Base-by-base conservation (phyloP, 2,888 invertebrate species). In the Strigamia crassipes region DNA sequence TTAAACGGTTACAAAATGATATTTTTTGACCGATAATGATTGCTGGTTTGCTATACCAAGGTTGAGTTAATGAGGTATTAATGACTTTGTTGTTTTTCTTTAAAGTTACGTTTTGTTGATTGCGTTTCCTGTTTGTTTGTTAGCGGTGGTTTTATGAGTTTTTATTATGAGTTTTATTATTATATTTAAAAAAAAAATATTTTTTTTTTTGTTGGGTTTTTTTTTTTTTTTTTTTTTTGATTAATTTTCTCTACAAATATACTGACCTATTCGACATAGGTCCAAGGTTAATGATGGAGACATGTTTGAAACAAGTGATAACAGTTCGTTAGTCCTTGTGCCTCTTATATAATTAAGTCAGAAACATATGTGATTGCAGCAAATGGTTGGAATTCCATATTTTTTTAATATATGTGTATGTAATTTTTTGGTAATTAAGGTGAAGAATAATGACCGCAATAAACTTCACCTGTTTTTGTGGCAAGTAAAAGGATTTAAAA, bases 291-390 rank as follows among this genome's bases (percentile, higher is more conserved):
- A 66, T 66, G 61, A 23, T 23, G 23, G 61, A 66, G 61, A 66
- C 61, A 66, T 66, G 61, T 66, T 66, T 2, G 61, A 23, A 66
- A 66, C 61, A 66, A 66, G 61, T 21, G 61, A 66, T 66, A 66
- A 66, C 61, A 66, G 61, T 66, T 66, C 61, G 61, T 66, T 66
- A 66, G 61, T 66, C 61, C 61, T 66, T 66, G 61, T 21, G 61
- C 61, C 23, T 66, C 61, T 66, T 66, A 66, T 66, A 66, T 66
- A 66, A 66, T 66, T 66, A 66, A 66, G 12, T 23, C 12, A 21
- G 23, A 23, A 23, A 66, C 61, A 66, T 18, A 66, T 21, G 61
- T 66, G 61, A 66, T 66, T 66, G 61, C 23, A 21, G 21, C 21
- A 66, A 23, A 66, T 66, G 61, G 61, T 18, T n/a, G 18, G 23